These are phyloP conservation scores for Leptinotarsa juncta DNA, from an alignment of 2,888 invertebrate species.

Conservation along the genomic window DNA sequence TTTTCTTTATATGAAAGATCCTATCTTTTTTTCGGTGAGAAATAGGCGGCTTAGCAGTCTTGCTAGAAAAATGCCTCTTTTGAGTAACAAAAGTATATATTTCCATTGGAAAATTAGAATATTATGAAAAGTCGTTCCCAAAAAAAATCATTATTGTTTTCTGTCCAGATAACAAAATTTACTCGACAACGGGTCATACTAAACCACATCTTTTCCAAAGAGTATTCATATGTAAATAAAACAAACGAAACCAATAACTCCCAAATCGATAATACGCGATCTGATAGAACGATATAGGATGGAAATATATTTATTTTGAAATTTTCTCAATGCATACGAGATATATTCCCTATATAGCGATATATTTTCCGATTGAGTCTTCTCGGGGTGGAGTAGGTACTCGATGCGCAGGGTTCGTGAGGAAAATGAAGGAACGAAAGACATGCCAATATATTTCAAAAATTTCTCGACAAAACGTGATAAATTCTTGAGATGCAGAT, in stretches of 20 bases:
- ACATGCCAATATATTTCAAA: slow-evolving; percentile 49
- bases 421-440: slow-evolving; percentile 29
- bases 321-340: slow-evolving; percentile 15
- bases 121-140: too few relatives aligned
- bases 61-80: too few relatives aligned
- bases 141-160: not conserved
- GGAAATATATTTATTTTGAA: slow-evolving; percentile 12
- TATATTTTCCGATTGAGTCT: slow-evolving; percentile 19
- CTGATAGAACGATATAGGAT: slow-evolving; percentile 1
- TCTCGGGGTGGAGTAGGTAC: not conserved
- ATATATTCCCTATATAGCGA: slow-evolving; percentile 14
- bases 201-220: not conserved
- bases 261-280: slow-evolving; percentile 16
- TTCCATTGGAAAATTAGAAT: too few relatives aligned
- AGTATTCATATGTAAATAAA: slow-evolving; percentile 8
- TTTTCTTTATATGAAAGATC: too few relatives aligned
- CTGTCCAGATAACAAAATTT: not conserved
- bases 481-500: slow-evolving; percentile 46
- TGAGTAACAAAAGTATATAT: too few relatives aligned
- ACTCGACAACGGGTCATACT: not conserved
- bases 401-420: slow-evolving; percentile 15
- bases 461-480: slow-evolving; percentile 51
- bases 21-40: too few relatives aligned
- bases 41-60: too few relatives aligned
- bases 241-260: slow-evolving; percentile 13